Base-by-base conservation (phyloP, 1,140 invertebrate species). In the Apis florea region DNA sequence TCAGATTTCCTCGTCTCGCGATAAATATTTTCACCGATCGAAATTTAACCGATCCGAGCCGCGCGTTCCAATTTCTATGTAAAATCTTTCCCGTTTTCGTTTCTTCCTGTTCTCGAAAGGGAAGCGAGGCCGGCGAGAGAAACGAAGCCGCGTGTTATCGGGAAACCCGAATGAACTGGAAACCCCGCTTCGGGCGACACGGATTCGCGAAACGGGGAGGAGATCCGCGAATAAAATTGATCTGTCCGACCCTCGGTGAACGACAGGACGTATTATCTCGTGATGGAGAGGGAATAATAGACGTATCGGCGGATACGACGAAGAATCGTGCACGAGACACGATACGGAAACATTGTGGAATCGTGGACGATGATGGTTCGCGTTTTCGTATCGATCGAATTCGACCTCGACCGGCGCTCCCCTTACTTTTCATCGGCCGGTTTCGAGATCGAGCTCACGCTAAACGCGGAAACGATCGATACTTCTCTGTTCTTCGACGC, bases 221-320 rank as follows among this genome's bases (percentile, higher is more conserved):
- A 31, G 58, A 67, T 58, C 71, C 61, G 40, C 31, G 61, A 58
- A 75, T 47, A 31, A 81, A 81, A 81, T 74, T 81, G 79, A 81
- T 81, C 79, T 75, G 79, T 81, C 79, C 79, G 63, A 75, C 54
- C 54, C n/a, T 17, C 71, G 71, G 64, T 19, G 79, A 80, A 75
- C 79, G 79, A 81, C 71, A 53, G 79, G 24, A 66, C 47, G 79
- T 51, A 81, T 81, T 81, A 75, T 81, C 72, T 81, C 54, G 71
- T 68, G 79, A 81, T 75, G 54, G 53, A n/a, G 61, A 71, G 40
- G 19, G 73, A 75, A 75, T 75, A 81, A 67, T 81, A 74, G 79
- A 81, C 79, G 15, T 17, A 21, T 11, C 61, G 19, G 26, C 3
- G 49, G 49, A 51, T 64, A 75, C 59, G 19, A 12, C 13, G n/a